A percentile compares a stretch with the other conserved stretches of the same genome.
Conservation (phyloP, 2,113 vertebrate genomes). For the Halichoerus grypus region DNA sequence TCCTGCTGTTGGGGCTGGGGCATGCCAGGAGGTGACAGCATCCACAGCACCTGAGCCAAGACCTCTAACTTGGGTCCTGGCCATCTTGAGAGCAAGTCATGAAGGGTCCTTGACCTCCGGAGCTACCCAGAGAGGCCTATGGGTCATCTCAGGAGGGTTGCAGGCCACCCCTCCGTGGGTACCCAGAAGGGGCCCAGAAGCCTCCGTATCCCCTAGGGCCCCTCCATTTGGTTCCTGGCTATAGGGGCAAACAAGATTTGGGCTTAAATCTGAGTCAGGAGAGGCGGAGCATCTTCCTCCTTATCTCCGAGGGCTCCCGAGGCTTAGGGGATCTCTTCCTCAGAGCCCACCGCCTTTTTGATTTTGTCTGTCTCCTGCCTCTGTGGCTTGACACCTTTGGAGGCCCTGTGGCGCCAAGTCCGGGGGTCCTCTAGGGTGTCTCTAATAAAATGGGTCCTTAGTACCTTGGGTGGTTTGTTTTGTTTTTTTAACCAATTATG, state of each 20-base stretch:
- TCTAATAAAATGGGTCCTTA: not conserved
- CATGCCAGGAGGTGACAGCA: not conserved
- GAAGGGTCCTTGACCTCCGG: not conserved
- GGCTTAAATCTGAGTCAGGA: not conserved
- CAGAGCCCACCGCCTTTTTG: not conserved
- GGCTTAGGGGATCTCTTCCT: not conserved
- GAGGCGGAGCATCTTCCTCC: not conserved
- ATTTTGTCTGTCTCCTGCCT: not conserved
- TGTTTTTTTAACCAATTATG: not conserved
- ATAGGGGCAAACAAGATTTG: not conserved
- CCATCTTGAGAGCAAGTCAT: not conserved
- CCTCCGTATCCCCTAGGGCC: not conserved
- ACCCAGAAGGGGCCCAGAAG: not conserved
- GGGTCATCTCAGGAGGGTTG: accelerated
- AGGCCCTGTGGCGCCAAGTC: not conserved
- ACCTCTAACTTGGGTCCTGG: not conserved
- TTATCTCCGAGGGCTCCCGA: not conserved
- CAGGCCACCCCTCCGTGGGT: not conserved
- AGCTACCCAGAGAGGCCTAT: not conserved
- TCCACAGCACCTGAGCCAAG: not conserved
- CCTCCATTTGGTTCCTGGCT: not conserved
- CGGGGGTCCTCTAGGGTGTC: not conserved
- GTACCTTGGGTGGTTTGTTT: not conserved
- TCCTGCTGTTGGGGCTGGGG: not conserved
- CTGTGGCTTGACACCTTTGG: not conserved